Evolutionary conservation across 2,888 invertebrate species (phyloP).

Genomic region (Leptogaster cylindrica): DNA sequence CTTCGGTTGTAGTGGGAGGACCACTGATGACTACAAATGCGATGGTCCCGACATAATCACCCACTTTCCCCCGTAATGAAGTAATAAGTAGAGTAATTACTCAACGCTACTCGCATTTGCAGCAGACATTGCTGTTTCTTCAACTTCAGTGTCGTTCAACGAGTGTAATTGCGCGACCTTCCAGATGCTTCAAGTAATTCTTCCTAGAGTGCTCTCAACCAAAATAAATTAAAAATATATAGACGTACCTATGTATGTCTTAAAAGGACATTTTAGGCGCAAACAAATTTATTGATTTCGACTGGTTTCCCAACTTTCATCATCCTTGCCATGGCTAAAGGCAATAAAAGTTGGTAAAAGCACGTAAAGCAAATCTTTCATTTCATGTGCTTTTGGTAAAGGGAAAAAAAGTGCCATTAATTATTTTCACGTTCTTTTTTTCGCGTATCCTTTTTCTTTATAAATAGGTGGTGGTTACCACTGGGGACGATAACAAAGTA

Average conservation of each 20-base stretch:
- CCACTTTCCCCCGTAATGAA: slow-evolving; percentile 43
- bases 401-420: slow-evolving; percentile 37
- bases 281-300: slow-evolving; percentile 23
- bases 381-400: slow-evolving; percentile 18
- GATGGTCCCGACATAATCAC: slow-evolving; percentile 38
- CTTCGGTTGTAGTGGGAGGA: not conserved
- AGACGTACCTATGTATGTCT: not conserved
- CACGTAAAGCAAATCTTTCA: slow-evolving; percentile 38
- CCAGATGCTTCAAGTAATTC: too few species aligned
- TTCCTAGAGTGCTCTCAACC: too few species aligned
- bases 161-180: too few species aligned
- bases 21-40: slow-evolving; percentile 3
- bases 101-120: slow-evolving; percentile 26
- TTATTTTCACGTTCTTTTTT: slow-evolving; percentile 34
- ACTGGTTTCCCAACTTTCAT: not conserved
- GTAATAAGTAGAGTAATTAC: slow-evolving; percentile 45
- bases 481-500: slow-evolving; percentile 43
- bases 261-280: too few species aligned
- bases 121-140: slow-evolving; percentile 19
- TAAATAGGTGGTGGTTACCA: slow-evolving; percentile 31
- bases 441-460: slow-evolving; percentile 27
- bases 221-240: not conserved
- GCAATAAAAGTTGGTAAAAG: slow-evolving; percentile 25
- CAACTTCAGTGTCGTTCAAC: too few species aligned
- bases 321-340: slow-evolving; percentile 26